These are phyloP conservation scores for Paedocypris sp. DNA, from an alignment of 2,113 vertebrate species.

Conservation along the genomic window DNA sequence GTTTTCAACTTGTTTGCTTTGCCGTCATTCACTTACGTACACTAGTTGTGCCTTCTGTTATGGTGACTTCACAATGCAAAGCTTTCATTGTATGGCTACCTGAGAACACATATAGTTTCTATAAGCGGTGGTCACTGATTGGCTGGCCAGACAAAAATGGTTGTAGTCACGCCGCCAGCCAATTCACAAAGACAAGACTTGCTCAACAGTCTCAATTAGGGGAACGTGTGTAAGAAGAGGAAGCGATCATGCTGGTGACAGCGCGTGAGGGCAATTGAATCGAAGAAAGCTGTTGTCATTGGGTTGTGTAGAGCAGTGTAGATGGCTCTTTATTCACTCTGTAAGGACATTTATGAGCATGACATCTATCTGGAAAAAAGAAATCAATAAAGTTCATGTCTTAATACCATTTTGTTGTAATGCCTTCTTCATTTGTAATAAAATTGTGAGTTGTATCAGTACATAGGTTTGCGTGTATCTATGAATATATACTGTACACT, in stretches of 20 bases:
- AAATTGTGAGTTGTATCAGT: neutral
- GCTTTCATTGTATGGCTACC: constrained; percentile 26
- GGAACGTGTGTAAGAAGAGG: neutral
- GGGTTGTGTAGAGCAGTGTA: constrained; percentile 23
- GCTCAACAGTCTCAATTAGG: neutral
- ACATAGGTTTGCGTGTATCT: neutral
- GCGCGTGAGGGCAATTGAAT: neutral
- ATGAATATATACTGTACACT: too few species aligned
- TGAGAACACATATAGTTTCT: neutral
- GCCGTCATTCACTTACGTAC: constrained; percentile 20
- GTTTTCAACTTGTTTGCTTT: neutral
- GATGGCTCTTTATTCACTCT: constrained; percentile 29
- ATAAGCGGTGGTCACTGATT: neutral
- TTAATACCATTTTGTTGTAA: constrained; percentile 14
- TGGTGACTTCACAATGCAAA: constrained; percentile 23
- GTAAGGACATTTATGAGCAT: constrained; percentile 38
- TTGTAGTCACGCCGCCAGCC: constrained; percentile 4
- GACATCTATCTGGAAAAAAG: constrained; percentile 33
- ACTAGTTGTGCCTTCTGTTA: constrained; percentile 40
- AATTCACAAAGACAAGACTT: neutral
- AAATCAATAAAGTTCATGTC: constrained; percentile 35
- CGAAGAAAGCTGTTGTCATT: constrained; percentile 3
- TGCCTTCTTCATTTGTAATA: too few species aligned
- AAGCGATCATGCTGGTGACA: neutral
- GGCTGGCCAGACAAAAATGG: neutral